Conservation (phyloP, 2,113 vertebrate genomes). For the Otus sunia region DNA sequence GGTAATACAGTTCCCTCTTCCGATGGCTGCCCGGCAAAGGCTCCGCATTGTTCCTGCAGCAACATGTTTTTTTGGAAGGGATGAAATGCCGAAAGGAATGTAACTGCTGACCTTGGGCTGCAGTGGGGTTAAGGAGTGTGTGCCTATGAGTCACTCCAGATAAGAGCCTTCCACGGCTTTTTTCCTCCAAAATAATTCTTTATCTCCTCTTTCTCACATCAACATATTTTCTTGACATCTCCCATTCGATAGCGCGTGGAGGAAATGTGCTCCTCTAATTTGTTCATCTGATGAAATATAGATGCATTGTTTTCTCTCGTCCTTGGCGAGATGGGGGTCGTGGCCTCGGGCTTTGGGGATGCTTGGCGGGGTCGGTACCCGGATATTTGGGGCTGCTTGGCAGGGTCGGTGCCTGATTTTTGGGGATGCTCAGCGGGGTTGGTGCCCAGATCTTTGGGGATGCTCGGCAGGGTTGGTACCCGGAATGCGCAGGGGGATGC, state of each 20-base stretch:
- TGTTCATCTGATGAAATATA: slow-evolving; percentile 39
- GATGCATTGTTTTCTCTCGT: slow-evolving; percentile 18
- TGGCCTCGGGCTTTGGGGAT: neutral
- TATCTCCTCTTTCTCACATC: slow-evolving; percentile 71
- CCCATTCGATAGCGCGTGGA: slow-evolving; percentile 44
- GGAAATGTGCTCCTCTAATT: slow-evolving; percentile 55
- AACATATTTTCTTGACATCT: slow-evolving; percentile 71
- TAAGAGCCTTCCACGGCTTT: slow-evolving; percentile 64
- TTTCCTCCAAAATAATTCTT: slow-evolving; percentile 68
- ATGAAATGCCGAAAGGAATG: slow-evolving; percentile 65
- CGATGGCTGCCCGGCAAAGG: neutral
- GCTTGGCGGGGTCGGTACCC: accelerated
- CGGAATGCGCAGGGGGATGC: accelerated
- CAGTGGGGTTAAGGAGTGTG: slow-evolving; percentile 74
- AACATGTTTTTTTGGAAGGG: slow-evolving; percentile 60
- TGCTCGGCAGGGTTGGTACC: neutral
- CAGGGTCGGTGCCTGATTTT: accelerated
- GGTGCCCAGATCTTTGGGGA: accelerated
- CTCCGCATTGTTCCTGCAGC: slow-evolving; percentile 58
- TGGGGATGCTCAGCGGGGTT: neutral
- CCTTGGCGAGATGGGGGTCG: neutral
- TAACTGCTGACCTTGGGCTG: slow-evolving; percentile 71
- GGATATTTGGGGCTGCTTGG: neutral
- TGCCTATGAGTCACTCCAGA: slow-evolving; percentile 69
- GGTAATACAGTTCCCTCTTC: slow-evolving; percentile 51